phyloP scores from a whole-genome alignment of 2,797 vertebrate species.

The Ciconia nigra region DNA sequence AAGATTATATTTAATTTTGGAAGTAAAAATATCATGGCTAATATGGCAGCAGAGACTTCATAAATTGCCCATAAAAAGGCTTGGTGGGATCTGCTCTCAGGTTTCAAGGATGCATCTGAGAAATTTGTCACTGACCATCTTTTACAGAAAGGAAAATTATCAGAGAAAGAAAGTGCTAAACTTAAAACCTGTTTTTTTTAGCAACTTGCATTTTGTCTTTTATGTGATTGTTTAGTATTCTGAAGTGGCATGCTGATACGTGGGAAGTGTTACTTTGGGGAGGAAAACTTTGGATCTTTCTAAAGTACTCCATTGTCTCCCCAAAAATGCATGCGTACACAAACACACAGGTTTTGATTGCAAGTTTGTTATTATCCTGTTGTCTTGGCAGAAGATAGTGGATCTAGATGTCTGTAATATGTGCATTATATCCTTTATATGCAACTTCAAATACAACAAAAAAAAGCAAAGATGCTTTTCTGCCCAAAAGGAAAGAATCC shows the following conservation, averaged over 20 bases:
- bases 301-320: not conserved
- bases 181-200: not conserved
- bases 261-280: not conserved
- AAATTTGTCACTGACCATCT: not conserved
- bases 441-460: not conserved
- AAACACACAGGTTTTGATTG: not conserved
- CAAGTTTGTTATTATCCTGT: not conserved
- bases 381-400: not conserved
- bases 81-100: not conserved
- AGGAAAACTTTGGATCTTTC: not conserved
- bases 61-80: not conserved
- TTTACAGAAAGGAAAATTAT: not conserved
- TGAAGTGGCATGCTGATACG: not conserved
- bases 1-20: not conserved
- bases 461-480: not conserved
- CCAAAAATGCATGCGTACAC: rapidly evolving
- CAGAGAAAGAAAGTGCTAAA: not conserved
- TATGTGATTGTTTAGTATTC: not conserved
- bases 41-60: not conserved
- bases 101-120: not conserved
- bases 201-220: not conserved
- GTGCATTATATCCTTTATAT: not conserved
- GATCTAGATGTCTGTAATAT: not conserved
- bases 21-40: not conserved
- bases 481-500: not conserved